Evolutionary conservation across 2,113 vertebrate species (phyloP).

Genomic region (Tetrao urogallus): DNA sequence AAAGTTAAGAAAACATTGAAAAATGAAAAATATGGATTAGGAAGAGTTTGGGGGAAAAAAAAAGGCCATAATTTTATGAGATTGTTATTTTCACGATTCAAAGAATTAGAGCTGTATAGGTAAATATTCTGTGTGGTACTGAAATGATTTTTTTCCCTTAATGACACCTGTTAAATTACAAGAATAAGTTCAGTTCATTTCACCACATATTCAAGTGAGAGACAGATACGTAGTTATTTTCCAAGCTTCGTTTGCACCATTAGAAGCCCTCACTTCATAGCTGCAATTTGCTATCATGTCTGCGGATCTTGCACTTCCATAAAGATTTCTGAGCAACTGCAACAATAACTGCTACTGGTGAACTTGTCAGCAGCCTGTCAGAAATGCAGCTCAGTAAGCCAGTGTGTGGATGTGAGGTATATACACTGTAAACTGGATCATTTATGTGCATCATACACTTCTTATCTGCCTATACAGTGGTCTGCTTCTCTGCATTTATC

Average conservation of each 20-base stretch:
- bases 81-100: background rate
- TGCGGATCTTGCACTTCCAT: background rate
- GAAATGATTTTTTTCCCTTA: background rate
- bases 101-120: background rate
- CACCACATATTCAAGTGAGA: background rate
- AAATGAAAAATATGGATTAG: background rate
- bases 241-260: background rate
- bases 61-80: background rate
- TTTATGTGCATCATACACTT: background rate
- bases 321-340: background rate
- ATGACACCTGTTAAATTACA: background rate
- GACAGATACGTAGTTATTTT: background rate
- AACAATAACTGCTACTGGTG: background rate
- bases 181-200: background rate
- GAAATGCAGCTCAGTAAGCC: background rate
- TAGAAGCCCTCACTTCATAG: background rate
- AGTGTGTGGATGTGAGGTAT: accelerated
- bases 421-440: background rate
- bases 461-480: background rate
- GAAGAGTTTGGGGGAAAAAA: background rate
- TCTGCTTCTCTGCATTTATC: background rate
- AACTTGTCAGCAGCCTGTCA: background rate
- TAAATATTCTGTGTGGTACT: background rate
- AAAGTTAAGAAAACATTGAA: background rate
- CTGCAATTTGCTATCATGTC: background rate